Evolutionary conservation across 2,797 vertebrate species (phyloP), one percentile per base, ranked within the genome.

Genomic region (Syngnathus rostellatus): DNA sequence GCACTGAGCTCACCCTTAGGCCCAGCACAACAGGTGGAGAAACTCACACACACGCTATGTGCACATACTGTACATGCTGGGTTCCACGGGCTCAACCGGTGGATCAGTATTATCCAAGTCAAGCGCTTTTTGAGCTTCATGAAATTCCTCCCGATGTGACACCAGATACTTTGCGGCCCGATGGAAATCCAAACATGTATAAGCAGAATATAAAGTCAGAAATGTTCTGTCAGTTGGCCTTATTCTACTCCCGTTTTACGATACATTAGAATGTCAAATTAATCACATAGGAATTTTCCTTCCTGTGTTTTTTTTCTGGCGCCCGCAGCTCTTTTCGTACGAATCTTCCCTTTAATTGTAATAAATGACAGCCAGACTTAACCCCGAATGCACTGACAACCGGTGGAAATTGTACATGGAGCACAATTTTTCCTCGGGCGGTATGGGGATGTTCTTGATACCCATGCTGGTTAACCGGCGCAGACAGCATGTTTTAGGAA

Each of bases 101-200:
- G 85, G 89, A 89, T 91, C 90, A 86, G 82, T 89, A 79, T 88
- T 85, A 83, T 88, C 82, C 85, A 81, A 86, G 87, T 87, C 79
- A 76, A 79, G 81, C 50, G 23, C 84, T 82, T 83, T 74, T 68
- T 73, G 60, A 72, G 78, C 83, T 80, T 83, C 76, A 79, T 86
- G 83, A 90, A 89, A 88, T 84, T 86, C 84, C 86, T 77, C 81
- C 77, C 67, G 69, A 82, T 58, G 50, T 57, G 84, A 82, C 77
- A 86, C 68, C 63, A n/a, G 77, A 88, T 85, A 84, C 72, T 59
- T 61, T 58, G 55, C 64, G 19, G 55, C 77, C 64, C 75, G 73
- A 72, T 72, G 70, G 80, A 82, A 79, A 86, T 12, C 64, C 80
- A 81, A 82, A 80, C 78, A 79, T 74, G 63, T 60, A 70, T 68